Base-by-base conservation (phyloP, 2,888 invertebrate genomes). In the Himalopsyche tibetana region DNA sequence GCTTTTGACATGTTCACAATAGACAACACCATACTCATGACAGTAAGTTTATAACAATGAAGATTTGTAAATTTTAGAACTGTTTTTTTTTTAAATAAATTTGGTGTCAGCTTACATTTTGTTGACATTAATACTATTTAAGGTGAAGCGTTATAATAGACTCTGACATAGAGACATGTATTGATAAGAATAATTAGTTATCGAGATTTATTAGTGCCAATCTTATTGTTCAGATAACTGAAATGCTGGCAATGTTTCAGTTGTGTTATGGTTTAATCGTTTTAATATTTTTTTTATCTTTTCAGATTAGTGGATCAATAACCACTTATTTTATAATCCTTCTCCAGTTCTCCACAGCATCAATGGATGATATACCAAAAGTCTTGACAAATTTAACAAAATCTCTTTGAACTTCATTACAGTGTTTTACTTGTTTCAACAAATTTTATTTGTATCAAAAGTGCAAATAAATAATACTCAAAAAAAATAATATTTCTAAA, bases 241-340 rank as follows among this genome's bases (percentile, higher is more conserved):
- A 6, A 40, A 40, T 40, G 45, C 9, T 45, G 45, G 45, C 45
- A 45, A 45, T 9, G 45, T 45, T 45, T 45, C 9, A 11, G 11
- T 45, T 45, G 8, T 0, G 74, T 5, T 74, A 12, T 4, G 12
- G 2, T n/a, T 74, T n/a, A n/a, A 4, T 4, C 15, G 15, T 8
- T 5, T 9, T 9, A 45, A 45, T 11, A 45, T 45, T 40, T 6
- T 51, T 51, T 2, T 63, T 63, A 19, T 63, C 19, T 17, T 84
- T 84, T 84, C 79, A 84, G 84, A 80, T 84, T 17, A 15, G 55
- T 36, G 84, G 80, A 12, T 51, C 84, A 6, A 55, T 55, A 0
- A 80, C 80, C 5, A 84, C 84, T n/a, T 80, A 84, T 55, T 80
- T 84, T n/a, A 79, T 84, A 45, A 84, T 84, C 51, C 74, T 84